Evolutionary conservation across 2,113 vertebrate genomes (phyloP).

Genomic region (Rhabdomys dilectus): DNA sequence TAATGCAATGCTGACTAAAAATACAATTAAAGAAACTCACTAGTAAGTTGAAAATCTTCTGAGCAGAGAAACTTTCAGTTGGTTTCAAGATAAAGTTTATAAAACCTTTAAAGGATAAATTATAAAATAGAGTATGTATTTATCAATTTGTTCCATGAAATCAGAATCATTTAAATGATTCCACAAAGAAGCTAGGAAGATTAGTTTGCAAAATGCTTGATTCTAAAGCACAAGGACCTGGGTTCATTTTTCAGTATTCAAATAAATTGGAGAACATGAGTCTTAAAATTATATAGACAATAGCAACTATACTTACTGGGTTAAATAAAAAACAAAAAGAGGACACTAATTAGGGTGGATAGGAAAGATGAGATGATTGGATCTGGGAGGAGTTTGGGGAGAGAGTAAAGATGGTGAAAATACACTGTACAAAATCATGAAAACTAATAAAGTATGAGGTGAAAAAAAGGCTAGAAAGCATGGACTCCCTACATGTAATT

Average conservation of each 20-base stretch:
- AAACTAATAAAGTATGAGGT: not conserved
- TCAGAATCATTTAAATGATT: not conserved
- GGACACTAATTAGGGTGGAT: not conserved
- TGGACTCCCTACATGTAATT: not conserved
- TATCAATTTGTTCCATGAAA: not conserved
- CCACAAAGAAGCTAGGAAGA: not conserved
- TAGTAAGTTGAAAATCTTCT: not conserved
- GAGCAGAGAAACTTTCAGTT: not conserved
- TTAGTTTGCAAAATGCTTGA: not conserved
- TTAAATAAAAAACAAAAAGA: not conserved
- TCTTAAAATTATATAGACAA: not conserved
- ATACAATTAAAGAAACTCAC: not conserved
- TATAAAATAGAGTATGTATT: not conserved
- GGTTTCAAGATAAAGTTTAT: not conserved
- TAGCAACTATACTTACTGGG: not conserved
- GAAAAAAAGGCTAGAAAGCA: not conserved
- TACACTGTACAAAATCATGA: not conserved
- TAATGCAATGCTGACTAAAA: not conserved
- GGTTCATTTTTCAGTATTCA: no score
- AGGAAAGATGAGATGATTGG: not conserved
- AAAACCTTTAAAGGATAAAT: not conserved
- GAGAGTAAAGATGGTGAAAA: not conserved
- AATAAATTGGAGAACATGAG: not conserved
- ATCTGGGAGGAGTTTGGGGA: not conserved
- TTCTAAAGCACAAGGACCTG: not conserved